Evolutionary conservation across 2,888 invertebrate genomes (phyloP).

Genomic region (Dimorphilus gyrociliatus): DNA sequence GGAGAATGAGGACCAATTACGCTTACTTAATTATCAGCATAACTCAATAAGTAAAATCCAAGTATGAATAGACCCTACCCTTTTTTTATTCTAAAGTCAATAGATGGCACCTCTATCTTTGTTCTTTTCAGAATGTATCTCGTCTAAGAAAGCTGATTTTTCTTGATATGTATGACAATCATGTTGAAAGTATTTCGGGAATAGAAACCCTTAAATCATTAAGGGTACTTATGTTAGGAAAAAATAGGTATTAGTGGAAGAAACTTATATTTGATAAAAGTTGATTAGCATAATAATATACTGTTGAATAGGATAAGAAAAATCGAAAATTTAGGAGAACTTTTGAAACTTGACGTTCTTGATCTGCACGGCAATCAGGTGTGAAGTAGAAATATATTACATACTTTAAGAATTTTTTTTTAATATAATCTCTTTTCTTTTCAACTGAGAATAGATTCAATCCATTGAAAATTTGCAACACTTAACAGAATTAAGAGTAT

Average conservation of each 20-base stretch:
- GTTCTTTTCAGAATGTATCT: conserved; percentile 48
- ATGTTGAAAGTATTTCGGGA: conserved; percentile 66
- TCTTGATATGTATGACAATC: conserved; percentile 83
- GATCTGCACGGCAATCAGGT: conserved; percentile 71
- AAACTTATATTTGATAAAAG: too few species aligned
- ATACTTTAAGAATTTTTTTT: neutral
- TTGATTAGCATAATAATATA: too few species aligned
- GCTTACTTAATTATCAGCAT: conserved; percentile 75
- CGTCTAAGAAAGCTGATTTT: conserved; percentile 64
- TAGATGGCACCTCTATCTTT: too few species aligned
- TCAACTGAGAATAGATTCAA: conserved; percentile 47
- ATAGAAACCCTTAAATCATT: conserved; percentile 60
- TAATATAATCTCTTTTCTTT: conserved; percentile 2
- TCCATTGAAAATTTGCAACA: conserved; percentile 51
- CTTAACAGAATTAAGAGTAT: conserved; percentile 62
- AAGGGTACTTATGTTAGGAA: conserved; percentile 70
- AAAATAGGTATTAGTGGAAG: conserved; percentile 56
- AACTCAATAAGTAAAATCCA: conserved; percentile 62
- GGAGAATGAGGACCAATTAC: conserved; percentile 59
- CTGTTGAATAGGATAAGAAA: conserved; percentile 51
- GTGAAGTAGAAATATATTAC: conserved; percentile 1
- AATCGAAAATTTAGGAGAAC: conserved; percentile 52
- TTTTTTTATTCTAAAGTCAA: too few species aligned
- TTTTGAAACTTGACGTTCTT: conserved; percentile 65
- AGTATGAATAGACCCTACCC: too few species aligned